Evolutionary conservation across 2,797 vertebrate species (phyloP).

Genomic region (Odontamblyopus lacepedii): DNA sequence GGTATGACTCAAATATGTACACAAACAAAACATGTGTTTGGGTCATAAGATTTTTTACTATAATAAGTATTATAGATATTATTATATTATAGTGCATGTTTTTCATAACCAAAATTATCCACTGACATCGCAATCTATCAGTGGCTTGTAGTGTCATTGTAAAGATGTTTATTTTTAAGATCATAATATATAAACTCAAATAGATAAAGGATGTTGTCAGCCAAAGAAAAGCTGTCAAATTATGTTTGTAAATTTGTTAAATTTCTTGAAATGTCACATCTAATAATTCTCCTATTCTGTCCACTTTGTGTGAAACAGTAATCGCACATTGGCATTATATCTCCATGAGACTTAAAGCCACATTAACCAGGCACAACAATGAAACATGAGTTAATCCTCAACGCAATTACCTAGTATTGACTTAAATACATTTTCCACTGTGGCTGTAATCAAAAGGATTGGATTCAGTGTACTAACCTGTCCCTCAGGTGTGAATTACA

Average conservation of each 20-base stretch:
- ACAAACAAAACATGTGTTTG: slow-evolving; percentile 37
- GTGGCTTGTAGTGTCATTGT: background rate
- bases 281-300: background rate
- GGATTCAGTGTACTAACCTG: slow-evolving; percentile 54
- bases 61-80: background rate
- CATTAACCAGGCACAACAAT: slow-evolving; percentile 41
- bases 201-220: background rate
- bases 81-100: too few species aligned
- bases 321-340: slow-evolving; percentile 6
- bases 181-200: background rate
- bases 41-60: background rate
- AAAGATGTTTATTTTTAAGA: background rate
- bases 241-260: background rate
- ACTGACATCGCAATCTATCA: background rate
- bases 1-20: slow-evolving; percentile 46
- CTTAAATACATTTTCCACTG: slow-evolving; percentile 67
- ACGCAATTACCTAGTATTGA: slow-evolving; percentile 72
- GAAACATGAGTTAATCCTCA: slow-evolving; percentile 67
- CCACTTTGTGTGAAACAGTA: background rate
- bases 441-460: slow-evolving; percentile 65
- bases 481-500: slow-evolving; percentile 67
- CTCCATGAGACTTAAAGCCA: slow-evolving; percentile 10
- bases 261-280: background rate
- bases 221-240: background rate
- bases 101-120: background rate